Evolutionary conservation across 1,140 invertebrate genomes (phyloP).

Genomic region (Drosophila willistoni): DNA sequence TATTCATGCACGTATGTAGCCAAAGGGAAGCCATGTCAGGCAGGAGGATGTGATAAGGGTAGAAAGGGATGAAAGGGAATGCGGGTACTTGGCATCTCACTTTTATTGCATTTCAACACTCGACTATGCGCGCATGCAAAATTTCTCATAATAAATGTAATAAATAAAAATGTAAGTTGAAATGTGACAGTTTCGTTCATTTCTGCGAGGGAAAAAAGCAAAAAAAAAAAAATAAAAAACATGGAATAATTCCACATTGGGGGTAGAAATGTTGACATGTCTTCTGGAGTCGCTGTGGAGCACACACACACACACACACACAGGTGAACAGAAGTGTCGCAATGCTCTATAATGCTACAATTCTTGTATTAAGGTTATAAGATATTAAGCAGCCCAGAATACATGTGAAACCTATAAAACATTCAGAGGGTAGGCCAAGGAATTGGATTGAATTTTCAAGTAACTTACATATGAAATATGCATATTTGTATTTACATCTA

Average conservation of each 20-base stretch:
- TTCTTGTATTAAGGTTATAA: slow-evolving; percentile 34
- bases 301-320: not conserved
- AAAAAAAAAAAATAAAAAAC: not conserved
- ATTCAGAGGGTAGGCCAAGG: slow-evolving; percentile 1
- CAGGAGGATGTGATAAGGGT: not conserved
- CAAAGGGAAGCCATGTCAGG: not conserved
- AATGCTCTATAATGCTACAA: slow-evolving; percentile 20
- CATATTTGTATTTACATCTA: slow-evolving; percentile 8
- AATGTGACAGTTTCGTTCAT: slow-evolving; percentile 77
- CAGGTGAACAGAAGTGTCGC: slow-evolving; percentile 48
- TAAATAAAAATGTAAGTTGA: slow-evolving; percentile 79
- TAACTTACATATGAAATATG: not conserved
- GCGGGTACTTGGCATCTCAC: slow-evolving; percentile 69
- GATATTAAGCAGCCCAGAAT: slow-evolving; percentile 49
- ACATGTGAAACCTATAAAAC: slow-evolving; percentile 5
- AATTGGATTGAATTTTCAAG: slow-evolving; percentile 9
- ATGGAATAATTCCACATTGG: not conserved
- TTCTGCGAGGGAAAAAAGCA: slow-evolving; percentile 4
- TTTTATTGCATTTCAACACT: slow-evolving; percentile 82
- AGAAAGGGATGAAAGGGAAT: slow-evolving; percentile 17
- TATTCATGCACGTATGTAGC: slow-evolving; percentile 68
- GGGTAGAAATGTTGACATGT: slow-evolving; percentile 21
- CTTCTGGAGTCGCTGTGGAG: not conserved
- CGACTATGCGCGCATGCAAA: slow-evolving; percentile 74
- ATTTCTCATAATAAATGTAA: slow-evolving; percentile 82